Conservation (phyloP, 2,888 invertebrate genomes). For the Trilocha varians region DNA sequence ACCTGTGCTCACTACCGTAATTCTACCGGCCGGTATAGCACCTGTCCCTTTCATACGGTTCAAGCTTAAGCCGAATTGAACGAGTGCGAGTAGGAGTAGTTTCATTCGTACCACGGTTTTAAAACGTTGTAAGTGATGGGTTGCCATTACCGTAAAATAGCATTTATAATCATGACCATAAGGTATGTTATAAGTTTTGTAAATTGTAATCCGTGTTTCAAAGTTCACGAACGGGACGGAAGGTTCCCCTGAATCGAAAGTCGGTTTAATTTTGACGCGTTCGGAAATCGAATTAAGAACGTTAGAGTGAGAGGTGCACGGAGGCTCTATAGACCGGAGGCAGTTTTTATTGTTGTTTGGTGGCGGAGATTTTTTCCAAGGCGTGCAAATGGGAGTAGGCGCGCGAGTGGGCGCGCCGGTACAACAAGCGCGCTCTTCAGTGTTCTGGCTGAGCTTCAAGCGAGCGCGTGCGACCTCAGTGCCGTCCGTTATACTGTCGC, state of each 20-base stretch:
- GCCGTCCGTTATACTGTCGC: conserved; percentile 40
- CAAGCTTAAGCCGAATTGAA: conserved; percentile 67
- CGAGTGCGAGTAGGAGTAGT: conserved; percentile 73
- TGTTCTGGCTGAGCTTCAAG: conserved; percentile 71
- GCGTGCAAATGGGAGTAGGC: conserved; percentile 73
- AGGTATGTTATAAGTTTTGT: conserved; percentile 10
- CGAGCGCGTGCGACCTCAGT: conserved; percentile 62
- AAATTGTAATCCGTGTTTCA: conserved; percentile 18
- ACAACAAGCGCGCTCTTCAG: conserved; percentile 72
- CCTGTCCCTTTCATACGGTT: conserved; percentile 71
- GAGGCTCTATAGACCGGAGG: conserved; percentile 54
- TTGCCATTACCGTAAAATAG: conserved; percentile 16
- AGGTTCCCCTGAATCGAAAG: conserved; percentile 62
- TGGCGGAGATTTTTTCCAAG: conserved; percentile 66
- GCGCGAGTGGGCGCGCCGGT: conserved; percentile 69
- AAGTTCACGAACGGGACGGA: conserved; percentile 57
- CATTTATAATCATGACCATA: conserved; percentile 14
- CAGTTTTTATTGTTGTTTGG: conserved; percentile 68
- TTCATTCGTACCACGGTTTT: conserved; percentile 24
- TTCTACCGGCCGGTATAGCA: conserved; percentile 66
- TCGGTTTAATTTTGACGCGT: conserved; percentile 67
- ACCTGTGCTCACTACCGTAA: conserved; percentile 74
- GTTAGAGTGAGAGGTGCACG: conserved; percentile 68
- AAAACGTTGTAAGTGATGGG: conserved; percentile 28
- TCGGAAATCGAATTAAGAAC: conserved; percentile 70